Conservation (phyloP, 2,888 invertebrate genomes). For the Strigamia maritima region DNA sequence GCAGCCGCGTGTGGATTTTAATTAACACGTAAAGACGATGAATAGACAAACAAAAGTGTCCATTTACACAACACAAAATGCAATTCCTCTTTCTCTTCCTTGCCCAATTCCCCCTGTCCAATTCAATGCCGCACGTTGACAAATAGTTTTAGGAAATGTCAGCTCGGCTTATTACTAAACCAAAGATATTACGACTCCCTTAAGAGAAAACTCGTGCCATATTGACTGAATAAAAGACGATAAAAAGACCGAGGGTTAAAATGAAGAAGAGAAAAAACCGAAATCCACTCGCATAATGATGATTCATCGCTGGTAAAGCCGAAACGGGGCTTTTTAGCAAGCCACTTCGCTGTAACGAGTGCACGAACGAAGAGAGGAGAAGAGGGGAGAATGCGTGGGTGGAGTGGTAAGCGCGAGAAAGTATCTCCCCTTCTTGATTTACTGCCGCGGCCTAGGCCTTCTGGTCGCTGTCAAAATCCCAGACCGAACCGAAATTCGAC, state of each 20-base stretch:
- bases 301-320: constrained; percentile 26
- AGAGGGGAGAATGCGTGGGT: not conserved
- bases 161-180: constrained; percentile 25
- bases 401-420: not conserved
- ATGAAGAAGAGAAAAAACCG: not conserved
- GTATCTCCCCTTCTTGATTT: constrained; percentile 1
- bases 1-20: constrained; percentile 3
- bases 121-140: not conserved
- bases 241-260: constrained; percentile 13
- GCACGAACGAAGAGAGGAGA: not conserved
- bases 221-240: constrained; percentile 26
- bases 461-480: constrained; percentile 31
- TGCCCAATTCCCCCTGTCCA: not conserved
- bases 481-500: constrained; percentile 25
- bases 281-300: constrained; percentile 14
- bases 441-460: constrained; percentile 26
- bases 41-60: constrained; percentile 13
- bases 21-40: constrained; percentile 16
- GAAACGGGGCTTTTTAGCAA: not conserved
- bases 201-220: not conserved
- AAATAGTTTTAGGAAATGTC: constrained; percentile 18
- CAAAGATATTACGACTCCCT: constrained; percentile 12
- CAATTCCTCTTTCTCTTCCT: not conserved
- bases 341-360: constrained; percentile 2
- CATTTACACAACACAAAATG: not conserved